Percentiles rank a stretch among this genome's conserved stretches.
These are phyloP conservation scores for Mesocentrotus franciscanus DNA, from an alignment of 53 echinoderm and acorn worm genomes.

Conservation along the genomic window DNA sequence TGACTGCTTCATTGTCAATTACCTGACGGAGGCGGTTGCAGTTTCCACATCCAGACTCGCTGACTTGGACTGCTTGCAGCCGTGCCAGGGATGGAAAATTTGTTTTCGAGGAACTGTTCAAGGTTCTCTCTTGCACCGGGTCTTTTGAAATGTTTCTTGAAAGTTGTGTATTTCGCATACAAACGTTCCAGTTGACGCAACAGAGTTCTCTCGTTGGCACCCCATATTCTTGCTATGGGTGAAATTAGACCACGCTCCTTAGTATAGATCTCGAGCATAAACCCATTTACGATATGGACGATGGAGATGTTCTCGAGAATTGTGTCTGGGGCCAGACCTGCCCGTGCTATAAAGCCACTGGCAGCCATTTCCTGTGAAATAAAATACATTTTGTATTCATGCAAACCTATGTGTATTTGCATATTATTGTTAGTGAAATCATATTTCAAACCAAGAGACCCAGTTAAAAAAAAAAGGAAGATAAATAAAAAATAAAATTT, in stretches of 20 bases:
- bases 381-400: neutral
- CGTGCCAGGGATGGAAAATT: neutral
- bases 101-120: neutral
- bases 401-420: neutral
- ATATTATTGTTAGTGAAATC: neutral
- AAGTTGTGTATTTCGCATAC: neutral
- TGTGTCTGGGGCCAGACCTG: neutral
- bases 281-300: neutral
- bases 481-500: neutral
- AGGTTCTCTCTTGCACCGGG: neutral
- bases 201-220: neutral
- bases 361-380: neutral
- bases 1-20: neutral
- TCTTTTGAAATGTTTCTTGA: neutral
- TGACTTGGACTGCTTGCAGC: neutral
- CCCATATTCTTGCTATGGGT: neutral
- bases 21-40: neutral
- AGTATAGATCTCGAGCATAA: neutral
- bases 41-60: neutral
- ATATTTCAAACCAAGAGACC: neutral
- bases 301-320: neutral
- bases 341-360: neutral
- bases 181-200: neutral
- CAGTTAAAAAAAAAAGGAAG: neutral
- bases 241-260: neutral